Evolutionary conservation across 1,140 invertebrate species (phyloP).

Genomic region (Drosophila pectinifera): DNA sequence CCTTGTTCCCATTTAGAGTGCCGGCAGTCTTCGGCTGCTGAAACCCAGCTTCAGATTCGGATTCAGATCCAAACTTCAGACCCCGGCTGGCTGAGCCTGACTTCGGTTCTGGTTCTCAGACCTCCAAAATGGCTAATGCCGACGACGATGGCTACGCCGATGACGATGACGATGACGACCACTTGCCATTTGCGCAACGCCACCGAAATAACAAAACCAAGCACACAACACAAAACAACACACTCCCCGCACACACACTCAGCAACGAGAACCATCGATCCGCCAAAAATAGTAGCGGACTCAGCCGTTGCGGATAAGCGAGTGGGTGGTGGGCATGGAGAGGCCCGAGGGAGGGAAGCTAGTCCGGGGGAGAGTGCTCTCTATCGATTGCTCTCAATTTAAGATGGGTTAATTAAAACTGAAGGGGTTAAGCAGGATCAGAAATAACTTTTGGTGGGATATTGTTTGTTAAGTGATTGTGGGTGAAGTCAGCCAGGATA

Average conservation of each 20-base stretch:
- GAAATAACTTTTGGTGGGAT: neutral
- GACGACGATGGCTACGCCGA: conserved; percentile 23
- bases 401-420: conserved; percentile 32
- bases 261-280: conserved; percentile 38
- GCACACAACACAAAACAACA: conserved; percentile 15
- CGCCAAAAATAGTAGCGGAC: conserved; percentile 58
- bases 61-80: conserved; percentile 38
- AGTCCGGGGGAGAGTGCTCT: conserved; percentile 9
- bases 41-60: conserved; percentile 6
- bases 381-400: conserved; percentile 28
- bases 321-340: conserved; percentile 38
- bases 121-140: conserved; percentile 14
- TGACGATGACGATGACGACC: conserved; percentile 41
- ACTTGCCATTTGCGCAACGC: conserved; percentile 77
- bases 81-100: conserved; percentile 44
- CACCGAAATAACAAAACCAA: conserved; percentile 52
- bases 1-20: conserved; percentile 61
- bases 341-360: neutral
- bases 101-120: conserved; percentile 64
- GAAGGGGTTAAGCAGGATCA: conserved; percentile 8
- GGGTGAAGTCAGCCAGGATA: conserved; percentile 1
- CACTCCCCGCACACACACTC: conserved; percentile 17
- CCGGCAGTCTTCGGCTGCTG: conserved; percentile 14
- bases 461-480: no score
- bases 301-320: conserved; percentile 16